A percentile compares a stretch with the other conserved stretches of the same genome.
phyloP scores from a whole-genome alignment of 2,113 vertebrate species.

The Bufo bufo region DNA sequence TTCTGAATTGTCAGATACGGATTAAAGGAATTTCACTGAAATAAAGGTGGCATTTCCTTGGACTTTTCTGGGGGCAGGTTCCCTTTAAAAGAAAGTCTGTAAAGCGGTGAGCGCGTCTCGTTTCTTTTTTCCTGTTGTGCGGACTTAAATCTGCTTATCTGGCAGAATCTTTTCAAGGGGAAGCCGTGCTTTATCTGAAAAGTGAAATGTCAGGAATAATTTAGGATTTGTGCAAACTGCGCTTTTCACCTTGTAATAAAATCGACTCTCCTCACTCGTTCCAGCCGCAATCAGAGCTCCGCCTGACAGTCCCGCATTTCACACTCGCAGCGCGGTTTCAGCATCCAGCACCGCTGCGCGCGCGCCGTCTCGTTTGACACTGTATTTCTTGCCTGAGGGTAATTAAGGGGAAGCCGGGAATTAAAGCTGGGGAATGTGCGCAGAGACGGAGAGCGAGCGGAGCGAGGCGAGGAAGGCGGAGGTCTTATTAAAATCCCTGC shows the following conservation, averaged over 20 bases:
- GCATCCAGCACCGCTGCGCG: constrained; percentile 57
- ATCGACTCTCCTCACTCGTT: constrained; percentile 56
- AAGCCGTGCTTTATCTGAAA: constrained; percentile 47
- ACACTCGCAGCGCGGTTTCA: constrained; percentile 48
- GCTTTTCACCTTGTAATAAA: constrained; percentile 59
- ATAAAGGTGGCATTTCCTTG: not conserved
- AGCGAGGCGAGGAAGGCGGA: not conserved
- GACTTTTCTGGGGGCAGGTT: not conserved
- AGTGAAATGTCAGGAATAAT: constrained; percentile 56
- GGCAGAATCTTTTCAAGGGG: constrained; percentile 27
- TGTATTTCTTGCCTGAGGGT: constrained; percentile 53
- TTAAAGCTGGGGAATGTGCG: constrained; percentile 29
- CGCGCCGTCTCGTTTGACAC: constrained; percentile 43
- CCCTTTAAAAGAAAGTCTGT: not conserved
- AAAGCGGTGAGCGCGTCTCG: not conserved
- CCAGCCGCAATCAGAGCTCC: constrained; percentile 58
- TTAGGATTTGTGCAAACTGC: constrained; percentile 60
- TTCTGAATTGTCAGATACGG: not conserved
- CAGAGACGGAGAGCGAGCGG: not conserved
- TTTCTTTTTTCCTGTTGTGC: not conserved
- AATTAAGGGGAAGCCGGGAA: constrained; percentile 21
- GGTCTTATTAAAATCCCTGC: constrained; percentile 24
- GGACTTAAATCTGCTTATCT: constrained; percentile 39
- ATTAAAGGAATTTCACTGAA: not conserved
- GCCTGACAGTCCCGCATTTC: constrained; percentile 46